Base-by-base conservation (phyloP, 2,797 vertebrate genomes). In the Alcedo atthis region DNA sequence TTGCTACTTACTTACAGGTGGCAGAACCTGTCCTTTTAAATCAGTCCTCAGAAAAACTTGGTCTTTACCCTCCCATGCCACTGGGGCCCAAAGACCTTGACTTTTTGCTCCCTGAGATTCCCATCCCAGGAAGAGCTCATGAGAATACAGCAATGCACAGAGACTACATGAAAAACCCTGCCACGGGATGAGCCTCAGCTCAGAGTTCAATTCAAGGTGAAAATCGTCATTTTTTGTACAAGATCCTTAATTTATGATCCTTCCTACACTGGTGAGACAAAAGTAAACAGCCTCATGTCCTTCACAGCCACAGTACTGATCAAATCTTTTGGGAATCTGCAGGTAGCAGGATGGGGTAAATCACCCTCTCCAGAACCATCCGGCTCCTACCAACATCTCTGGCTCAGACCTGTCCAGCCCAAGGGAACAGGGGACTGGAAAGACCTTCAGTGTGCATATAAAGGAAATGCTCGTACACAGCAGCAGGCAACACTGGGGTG, bases 141-240 rank as follows among this genome's bases (percentile, higher is more conserved):
- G 33, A 79, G 81, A 43, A 54, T 9, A 19, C 7, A 67, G 26
- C 78, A 58, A n/a, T 46, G n/a, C 1, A 9, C 33, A 21, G 26
- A 43, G 43, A 22, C 22, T 11, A 40, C 1, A 9, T 32, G 66
- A 51, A 73, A 64, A 30, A 22, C 62, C 42, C 67, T 45, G 78
- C 57, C 73, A 9, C 0, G 0, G 51, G 33, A 18, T 10, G 0
- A 57, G n/a, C 37, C n/a, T 4, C 0, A 6, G 40, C 57, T 75
- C 80, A 14, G 85, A 85, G 91, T 89, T 94, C 95, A 89, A 66
- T 22, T 46, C 28, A n/a, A 81, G 90, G 87, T 80, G 93, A 89
- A 9, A 4, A 53, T 91, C 45, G 8, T 70, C 78, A 70, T 53
- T 92, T 95, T 90, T 45, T 75, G 55, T 48, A 58, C 84, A 32